Evolutionary conservation across 2,113 vertebrate species (phyloP).

Genomic region (Cervus canadensis): DNA sequence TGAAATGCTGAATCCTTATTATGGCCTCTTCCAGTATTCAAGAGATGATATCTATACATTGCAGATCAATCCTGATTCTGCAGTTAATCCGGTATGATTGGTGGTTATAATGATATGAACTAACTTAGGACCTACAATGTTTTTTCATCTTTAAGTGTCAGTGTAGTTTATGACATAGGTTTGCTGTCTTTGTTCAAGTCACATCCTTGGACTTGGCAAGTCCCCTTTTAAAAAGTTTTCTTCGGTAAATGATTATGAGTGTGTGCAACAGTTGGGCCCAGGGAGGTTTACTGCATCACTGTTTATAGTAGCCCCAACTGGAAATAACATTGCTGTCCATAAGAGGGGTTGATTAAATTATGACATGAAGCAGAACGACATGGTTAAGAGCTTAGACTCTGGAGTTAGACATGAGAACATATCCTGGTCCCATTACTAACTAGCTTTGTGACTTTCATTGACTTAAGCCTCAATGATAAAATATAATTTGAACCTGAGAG

Average conservation of each 20-base stretch:
- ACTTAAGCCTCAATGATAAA: slow-evolving; percentile 9
- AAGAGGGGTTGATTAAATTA: neutral
- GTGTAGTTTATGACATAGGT: neutral
- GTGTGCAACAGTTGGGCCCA: neutral
- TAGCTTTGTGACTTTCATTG: slow-evolving; percentile 8
- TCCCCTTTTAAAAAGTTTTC: slow-evolving; percentile 11
- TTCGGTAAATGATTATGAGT: neutral
- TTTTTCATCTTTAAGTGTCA: neutral
- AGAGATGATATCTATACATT: slow-evolving; percentile 98
- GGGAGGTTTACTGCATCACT: neutral
- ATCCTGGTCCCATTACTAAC: neutral
- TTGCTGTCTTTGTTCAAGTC: neutral
- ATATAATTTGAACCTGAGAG: neutral
- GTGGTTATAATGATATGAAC: slow-evolving; percentile 13
- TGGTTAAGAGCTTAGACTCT: neutral
- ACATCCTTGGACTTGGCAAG: neutral
- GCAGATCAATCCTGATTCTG: slow-evolving; percentile 98
- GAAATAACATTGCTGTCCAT: neutral
- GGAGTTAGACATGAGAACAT: neutral
- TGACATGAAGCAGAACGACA: neutral
- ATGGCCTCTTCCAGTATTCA: slow-evolving; percentile 98
- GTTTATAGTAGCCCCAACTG: neutral
- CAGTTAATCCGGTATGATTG: slow-evolving; percentile 93
- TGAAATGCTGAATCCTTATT: slow-evolving; percentile 99
- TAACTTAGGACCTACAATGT: neutral